phyloP scores from a whole-genome alignment of 1,140 invertebrate genomes.

The Bombus pascuorum region DNA sequence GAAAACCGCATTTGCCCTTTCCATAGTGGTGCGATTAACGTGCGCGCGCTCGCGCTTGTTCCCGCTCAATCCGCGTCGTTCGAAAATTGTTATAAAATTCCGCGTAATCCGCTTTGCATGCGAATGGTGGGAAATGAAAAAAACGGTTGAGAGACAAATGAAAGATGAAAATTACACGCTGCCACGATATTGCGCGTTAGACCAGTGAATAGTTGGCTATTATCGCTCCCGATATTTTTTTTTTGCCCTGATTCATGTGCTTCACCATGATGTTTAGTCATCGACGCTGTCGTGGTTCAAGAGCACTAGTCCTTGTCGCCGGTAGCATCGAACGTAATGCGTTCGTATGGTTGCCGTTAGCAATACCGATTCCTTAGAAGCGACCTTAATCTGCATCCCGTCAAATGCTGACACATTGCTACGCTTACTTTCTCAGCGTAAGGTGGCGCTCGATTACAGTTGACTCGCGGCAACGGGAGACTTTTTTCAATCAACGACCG shows the following conservation, averaged over 20 bases:
- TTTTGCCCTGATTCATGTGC: neutral
- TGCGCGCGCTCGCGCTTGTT: constrained; percentile 13
- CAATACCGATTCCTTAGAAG: constrained; percentile 80
- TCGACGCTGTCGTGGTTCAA: neutral
- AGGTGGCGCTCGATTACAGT: neutral
- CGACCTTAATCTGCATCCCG: constrained; percentile 67
- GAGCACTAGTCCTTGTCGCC: constrained; percentile 36
- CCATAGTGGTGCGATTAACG: constrained; percentile 22
- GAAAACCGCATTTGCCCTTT: constrained; percentile 31
- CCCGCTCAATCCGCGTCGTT: constrained; percentile 30
- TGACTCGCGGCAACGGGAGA: neutral
- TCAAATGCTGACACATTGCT: constrained; percentile 63
- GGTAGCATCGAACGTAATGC: constrained; percentile 63
- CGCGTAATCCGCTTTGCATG: constrained; percentile 24
- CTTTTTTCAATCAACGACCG: constrained; percentile 30
- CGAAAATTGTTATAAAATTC: constrained; percentile 28
- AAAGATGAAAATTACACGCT: neutral
- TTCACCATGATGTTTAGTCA: neutral
- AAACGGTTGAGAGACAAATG: constrained; percentile 2
- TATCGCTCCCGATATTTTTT: neutral
- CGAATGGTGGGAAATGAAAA: constrained; percentile 12
- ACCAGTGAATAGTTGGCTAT: neutral
- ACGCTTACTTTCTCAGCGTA: constrained; percentile 44
- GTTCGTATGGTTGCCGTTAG: constrained; percentile 76
- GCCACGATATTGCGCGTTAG: neutral